Evolutionary conservation across 2,113 vertebrate species (phyloP).

Genomic region (Rousettus leschenaultii): DNA sequence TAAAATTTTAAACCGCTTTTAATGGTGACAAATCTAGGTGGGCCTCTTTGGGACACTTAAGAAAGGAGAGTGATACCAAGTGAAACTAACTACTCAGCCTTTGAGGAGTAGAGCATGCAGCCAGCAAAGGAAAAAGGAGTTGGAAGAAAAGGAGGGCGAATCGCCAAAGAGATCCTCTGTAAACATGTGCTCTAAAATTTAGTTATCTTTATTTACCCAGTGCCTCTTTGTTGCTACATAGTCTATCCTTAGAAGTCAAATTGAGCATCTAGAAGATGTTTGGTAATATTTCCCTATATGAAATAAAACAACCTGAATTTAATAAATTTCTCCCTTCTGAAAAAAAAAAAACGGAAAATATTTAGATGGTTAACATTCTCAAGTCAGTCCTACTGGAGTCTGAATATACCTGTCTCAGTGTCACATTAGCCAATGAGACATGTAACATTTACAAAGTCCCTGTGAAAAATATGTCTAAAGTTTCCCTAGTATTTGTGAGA

Average conservation of each 20-base stretch:
- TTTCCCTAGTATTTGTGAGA: background rate
- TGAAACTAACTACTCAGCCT: background rate
- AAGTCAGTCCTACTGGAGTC: background rate
- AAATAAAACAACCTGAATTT: background rate
- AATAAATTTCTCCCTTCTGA: background rate
- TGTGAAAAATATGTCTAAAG: background rate
- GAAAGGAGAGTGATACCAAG: background rate
- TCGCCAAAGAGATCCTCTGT: background rate
- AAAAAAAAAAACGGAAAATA: background rate
- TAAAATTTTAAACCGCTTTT: background rate
- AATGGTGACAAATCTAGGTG: background rate
- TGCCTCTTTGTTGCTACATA: background rate
- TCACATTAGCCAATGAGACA: background rate
- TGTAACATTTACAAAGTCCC: background rate
- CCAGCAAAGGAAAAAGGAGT: background rate
- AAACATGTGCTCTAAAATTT: background rate
- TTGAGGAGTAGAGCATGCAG: background rate
- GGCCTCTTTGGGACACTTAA: background rate
- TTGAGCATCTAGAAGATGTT: background rate
- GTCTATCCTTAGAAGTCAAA: background rate
- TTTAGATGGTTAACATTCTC: background rate
- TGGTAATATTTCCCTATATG: background rate
- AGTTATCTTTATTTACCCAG: background rate
- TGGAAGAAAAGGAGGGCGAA: background rate
- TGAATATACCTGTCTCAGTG: background rate